Evolutionary conservation across 2,888 invertebrate genomes (phyloP), one percentile per base, ranked within the genome.

Genomic region (Cerastoderma edule): DNA sequence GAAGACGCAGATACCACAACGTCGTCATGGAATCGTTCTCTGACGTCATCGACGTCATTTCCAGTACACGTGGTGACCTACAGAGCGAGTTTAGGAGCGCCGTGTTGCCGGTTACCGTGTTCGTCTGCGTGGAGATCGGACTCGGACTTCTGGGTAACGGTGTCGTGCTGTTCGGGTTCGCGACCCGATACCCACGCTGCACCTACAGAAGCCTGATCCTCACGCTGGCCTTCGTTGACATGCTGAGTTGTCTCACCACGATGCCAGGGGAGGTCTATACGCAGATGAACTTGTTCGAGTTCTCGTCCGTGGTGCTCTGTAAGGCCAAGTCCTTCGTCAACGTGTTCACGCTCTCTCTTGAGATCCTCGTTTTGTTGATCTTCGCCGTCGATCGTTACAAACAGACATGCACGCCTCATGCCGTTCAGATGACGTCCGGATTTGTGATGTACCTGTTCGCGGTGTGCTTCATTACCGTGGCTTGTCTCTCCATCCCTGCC

Each of bases 361-460:
- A 57, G 8, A 32, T 57, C 19, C 3, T 32, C 13, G 1, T 32
- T 4, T 13, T 57, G 28, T n/a, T 57, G 1, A 28, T 57, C 2
- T 33, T 57, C n/a, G n/a, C 57, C 16, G 4, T 57, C 8, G 57
- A 57, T 1, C 13, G 32, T 33, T 57, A 57, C 33, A 57, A 57
- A 13, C 32, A 57, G 33, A 57, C 33, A 1, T 57, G 57, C n/a
- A 0, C n/a, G n/a, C 57, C 57, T 16, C 8, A 32, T 8, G 16
- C 32, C 32, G n/a, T 32, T 33, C 57, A 57, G 32, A 32, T 57
- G 33, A 8, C 33, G 13, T 57, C 57, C 13, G 57, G 28, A 19
- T 2, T 57, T 4, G 57, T 33, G 5, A n/a, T 19, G 1, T 57
- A 32, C 33, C 33, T 57, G 19, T 57, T 32, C 33, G 30, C 33